These are phyloP conservation scores for Adelges cooleyi DNA, from an alignment of 1,140 invertebrate genomes.

Conservation along the genomic window DNA sequence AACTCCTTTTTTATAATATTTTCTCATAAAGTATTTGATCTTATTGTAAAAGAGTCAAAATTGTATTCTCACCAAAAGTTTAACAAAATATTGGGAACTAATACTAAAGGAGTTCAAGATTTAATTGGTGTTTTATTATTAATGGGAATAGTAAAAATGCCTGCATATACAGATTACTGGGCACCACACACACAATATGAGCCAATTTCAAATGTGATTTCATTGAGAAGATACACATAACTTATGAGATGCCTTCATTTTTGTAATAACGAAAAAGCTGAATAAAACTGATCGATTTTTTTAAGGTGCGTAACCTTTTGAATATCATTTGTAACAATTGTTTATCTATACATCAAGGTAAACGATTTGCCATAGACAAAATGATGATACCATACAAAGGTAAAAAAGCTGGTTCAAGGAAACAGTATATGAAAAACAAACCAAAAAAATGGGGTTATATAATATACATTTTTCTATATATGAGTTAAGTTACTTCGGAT, in stretches of 20 bases:
- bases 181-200: constrained; percentile 3
- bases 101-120: constrained; percentile 31
- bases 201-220: constrained; percentile 35
- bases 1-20: constrained; percentile 30
- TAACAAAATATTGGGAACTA: constrained; percentile 9
- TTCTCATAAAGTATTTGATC: constrained; percentile 27
- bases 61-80: constrained; percentile 30
- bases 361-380: constrained; percentile 37
- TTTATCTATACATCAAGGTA: constrained; percentile 35
- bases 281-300: constrained; percentile 34
- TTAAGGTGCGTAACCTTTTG: constrained; percentile 36
- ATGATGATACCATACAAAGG: constrained; percentile 42
- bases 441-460: constrained; percentile 39
- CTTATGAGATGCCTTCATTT: constrained; percentile 36
- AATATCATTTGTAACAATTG: constrained; percentile 36
- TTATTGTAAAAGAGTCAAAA: constrained; percentile 32
- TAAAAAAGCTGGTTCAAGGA: constrained; percentile 35
- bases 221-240: constrained; percentile 35
- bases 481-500: constrained; percentile 8
- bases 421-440: constrained; percentile 37
- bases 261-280: constrained; percentile 33
- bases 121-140: constrained; percentile 33
- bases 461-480: constrained; percentile 6
- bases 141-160: constrained; percentile 32
- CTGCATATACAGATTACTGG: constrained; percentile 34